Evolutionary conservation across 2,888 invertebrate genomes (phyloP).

Genomic region (Anoncus sp.): DNA sequence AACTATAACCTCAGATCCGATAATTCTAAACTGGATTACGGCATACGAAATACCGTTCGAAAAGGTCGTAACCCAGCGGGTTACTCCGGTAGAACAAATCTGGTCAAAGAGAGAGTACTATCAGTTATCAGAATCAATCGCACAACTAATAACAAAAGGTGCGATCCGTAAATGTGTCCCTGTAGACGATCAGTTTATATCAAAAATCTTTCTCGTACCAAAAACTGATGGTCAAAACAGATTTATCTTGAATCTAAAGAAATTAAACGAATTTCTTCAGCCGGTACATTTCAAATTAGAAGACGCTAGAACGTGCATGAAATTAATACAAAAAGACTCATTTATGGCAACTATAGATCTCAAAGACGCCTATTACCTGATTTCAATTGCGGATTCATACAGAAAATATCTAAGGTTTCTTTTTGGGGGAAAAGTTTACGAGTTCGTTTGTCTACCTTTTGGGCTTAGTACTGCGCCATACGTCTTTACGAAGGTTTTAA

Average conservation of each 20-base stretch:
- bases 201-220: constrained; percentile 25
- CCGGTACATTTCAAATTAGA: constrained; percentile 13
- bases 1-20: constrained; percentile 19
- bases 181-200: constrained; percentile 15
- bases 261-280: constrained; percentile 27
- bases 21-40: constrained; percentile 21
- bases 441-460: constrained; percentile 20
- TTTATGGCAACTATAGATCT: constrained; percentile 21
- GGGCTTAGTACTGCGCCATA: constrained; percentile 13
- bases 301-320: constrained; percentile 11
- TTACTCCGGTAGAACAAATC: no score
- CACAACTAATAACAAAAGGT: constrained; percentile 19
- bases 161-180: constrained; percentile 10
- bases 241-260: constrained; percentile 38
- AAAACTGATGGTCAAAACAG: constrained; percentile 21
- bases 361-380: constrained; percentile 1
- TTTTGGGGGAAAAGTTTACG: constrained; percentile 8
- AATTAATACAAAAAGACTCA: not conserved
- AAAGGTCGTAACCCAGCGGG: constrained; percentile 7
- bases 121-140: constrained; percentile 21
- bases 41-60: constrained; percentile 30
- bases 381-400: not conserved
- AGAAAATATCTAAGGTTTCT: constrained; percentile 14
- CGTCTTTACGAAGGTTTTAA: constrained; percentile 14
- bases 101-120: not conserved